Base-by-base conservation (phyloP, 2,797 vertebrate genomes). In the Steatocranus sp. region DNA sequence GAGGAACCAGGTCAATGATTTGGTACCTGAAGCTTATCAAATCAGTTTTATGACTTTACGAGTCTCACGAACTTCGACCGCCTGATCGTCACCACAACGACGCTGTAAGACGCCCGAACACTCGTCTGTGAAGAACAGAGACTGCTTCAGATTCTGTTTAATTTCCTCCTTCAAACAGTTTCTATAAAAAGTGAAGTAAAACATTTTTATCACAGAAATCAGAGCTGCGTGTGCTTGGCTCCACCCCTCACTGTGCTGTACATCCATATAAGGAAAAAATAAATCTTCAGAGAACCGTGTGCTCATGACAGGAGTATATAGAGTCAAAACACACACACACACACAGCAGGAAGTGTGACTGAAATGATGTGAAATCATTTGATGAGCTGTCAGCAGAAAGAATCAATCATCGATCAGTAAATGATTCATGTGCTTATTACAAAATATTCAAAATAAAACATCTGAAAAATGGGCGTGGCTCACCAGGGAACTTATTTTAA, bases 151-250 rank as follows among this genome's bases (percentile, higher is more conserved):
- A 7, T 10, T 25, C 14, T 17, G 5, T 43, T 46, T 11, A 25
- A 18, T 27, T 27, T 70, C 41, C 25, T 73, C 15, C n/a, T 23
- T 70, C 8, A 41, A 10, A 17, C 20, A 2, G 20, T 46, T 70
- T 27, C 17, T 27, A 8, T 70, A 27, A 70, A 70, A 70, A 70
- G 66, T 46, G 23, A 70, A 70, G 66, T 27, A 12, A 46, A 70
- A 18, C 23, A 18, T 7, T 70, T 46, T 46, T 18, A 27, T 46
- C 23, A 27, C 23, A 18, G 15, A 30, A 70, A 46, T 18, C 41
- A 27, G 6, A 70, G 23, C 6, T 48, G 15, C 4, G 7, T n/a
- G 66, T 30, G 41, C 43, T 27, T 32, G 25, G 34, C 63, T 51
- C 63, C 49, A 1, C 78, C 78, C 12, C 63, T 41, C 12, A 1